A percentile compares a stretch with the other conserved stretches of the same genome.
Evolutionary conservation across 2,113 vertebrate species (phyloP).

Genomic region (Thalassoma bifasciatum): DNA sequence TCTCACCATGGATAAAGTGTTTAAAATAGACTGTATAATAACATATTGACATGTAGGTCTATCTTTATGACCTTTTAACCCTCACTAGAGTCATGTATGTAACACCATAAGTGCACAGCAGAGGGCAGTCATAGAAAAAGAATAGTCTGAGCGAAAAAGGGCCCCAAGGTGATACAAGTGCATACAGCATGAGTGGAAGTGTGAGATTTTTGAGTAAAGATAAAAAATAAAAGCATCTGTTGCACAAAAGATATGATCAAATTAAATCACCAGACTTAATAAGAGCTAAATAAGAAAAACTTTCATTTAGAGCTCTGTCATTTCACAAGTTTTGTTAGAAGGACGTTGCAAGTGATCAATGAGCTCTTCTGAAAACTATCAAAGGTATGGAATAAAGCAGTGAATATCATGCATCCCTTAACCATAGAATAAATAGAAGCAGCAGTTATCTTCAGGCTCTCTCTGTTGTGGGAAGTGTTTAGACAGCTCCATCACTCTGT

Average conservation of each 20-base stretch:
- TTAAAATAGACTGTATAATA: too few relatives aligned
- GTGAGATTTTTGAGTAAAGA: neutral
- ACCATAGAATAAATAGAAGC: slow-evolving; percentile 34
- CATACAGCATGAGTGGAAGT: neutral
- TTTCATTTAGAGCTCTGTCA: slow-evolving; percentile 41
- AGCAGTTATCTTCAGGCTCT: slow-evolving; percentile 9
- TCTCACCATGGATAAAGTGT: too few relatives aligned
- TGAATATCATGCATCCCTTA: neutral
- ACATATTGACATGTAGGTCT: neutral
- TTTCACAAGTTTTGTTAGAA: slow-evolving; percentile 33
- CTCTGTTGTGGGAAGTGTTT: slow-evolving; percentile 10
- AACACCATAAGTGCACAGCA: neutral
- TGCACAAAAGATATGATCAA: neutral
- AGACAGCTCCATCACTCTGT: slow-evolving; percentile 65
- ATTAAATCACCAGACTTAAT: neutral
- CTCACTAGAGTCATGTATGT: neutral
- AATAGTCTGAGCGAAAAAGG: neutral
- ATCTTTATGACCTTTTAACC: neutral
- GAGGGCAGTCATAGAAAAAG: slow-evolving; percentile 12
- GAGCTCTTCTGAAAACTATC: slow-evolving; percentile 21
- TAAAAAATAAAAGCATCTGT: neutral
- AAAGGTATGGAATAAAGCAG: neutral
- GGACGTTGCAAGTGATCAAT: slow-evolving; percentile 35
- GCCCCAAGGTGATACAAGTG: neutral
- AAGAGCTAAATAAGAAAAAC: neutral